phyloP scores from a whole-genome alignment of 2,888 invertebrate species.

The Trypoxylon attenuatum region DNA sequence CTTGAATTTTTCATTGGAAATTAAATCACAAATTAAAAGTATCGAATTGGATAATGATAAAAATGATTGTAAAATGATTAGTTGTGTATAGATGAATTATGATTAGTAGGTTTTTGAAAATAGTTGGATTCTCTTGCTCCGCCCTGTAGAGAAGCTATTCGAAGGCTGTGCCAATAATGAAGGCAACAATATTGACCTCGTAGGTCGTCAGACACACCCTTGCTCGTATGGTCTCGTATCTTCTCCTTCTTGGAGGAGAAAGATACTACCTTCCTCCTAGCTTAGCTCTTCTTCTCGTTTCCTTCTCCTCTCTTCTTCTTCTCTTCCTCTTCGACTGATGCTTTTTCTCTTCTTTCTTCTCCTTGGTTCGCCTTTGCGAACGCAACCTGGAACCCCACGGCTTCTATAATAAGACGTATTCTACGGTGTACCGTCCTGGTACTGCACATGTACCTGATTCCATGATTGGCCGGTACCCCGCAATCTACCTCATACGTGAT shows the following conservation, averaged over 20 bases:
- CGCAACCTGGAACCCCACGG: conserved; percentile 37
- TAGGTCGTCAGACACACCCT: conserved; percentile 63
- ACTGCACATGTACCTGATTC: conserved; percentile 62
- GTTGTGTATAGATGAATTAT: background rate
- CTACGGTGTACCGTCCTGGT: conserved; percentile 52
- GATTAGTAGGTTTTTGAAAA: background rate
- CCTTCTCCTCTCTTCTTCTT: conserved; percentile 17
- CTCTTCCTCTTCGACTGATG: background rate
- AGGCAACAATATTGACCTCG: conserved; percentile 68
- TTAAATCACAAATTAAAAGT: no score
- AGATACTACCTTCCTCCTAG: conserved; percentile 6
- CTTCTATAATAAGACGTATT: conserved; percentile 60
- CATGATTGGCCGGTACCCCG: conserved; percentile 63
- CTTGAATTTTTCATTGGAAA: no score
- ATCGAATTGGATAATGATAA: no score
- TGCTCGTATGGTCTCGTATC: conserved; percentile 55
- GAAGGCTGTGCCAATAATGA: conserved; percentile 61
- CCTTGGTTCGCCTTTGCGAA: conserved; percentile 25
- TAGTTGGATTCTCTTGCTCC: no score
- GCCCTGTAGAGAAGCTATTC: no score
- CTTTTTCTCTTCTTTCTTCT: conserved; percentile 19
- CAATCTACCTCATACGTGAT: conserved; percentile 68
- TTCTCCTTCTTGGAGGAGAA: conserved; percentile 3
- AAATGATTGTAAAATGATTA: background rate
- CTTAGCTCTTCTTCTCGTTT: conserved; percentile 21